phyloP scores from a whole-genome alignment of 2,797 vertebrate genomes.

The Falco columbarius region DNA sequence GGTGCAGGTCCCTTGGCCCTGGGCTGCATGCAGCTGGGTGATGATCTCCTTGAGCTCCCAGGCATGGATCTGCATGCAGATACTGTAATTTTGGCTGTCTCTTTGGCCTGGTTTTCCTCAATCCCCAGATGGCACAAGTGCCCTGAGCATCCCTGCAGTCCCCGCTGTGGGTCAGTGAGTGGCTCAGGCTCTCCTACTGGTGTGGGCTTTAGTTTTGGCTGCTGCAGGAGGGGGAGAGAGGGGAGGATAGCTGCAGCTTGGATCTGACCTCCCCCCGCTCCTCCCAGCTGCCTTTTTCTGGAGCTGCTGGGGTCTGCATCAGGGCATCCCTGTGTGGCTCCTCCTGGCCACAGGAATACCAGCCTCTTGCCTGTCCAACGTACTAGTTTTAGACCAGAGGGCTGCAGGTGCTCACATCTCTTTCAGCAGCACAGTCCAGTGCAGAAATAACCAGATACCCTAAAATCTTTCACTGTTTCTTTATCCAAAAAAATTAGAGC shows the following conservation, averaged over 20 bases:
- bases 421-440: background rate
- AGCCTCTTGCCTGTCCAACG: background rate
- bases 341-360: background rate
- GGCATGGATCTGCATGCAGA: background rate
- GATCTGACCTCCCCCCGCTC: background rate
- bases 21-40: background rate
- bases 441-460: background rate
- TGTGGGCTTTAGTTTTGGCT: background rate
- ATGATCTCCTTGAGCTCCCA: background rate
- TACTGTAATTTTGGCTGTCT: background rate
- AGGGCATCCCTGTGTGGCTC: background rate
- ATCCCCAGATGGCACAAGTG: background rate
- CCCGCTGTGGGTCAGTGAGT: fast-evolving
- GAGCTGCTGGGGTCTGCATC: background rate
- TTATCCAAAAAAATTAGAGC: background rate
- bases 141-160: background rate
- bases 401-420: background rate
- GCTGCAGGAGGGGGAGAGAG: background rate
- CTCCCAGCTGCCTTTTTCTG: background rate
- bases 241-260: background rate
- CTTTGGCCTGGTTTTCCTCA: background rate
- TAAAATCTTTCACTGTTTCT: background rate
- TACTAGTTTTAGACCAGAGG: background rate
- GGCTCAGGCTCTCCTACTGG: background rate
- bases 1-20: background rate